A percentile compares a stretch with the other conserved stretches of the same genome.
Conservation (phyloP, 2,797 vertebrate species). For the Tapirus indicus region DNA sequence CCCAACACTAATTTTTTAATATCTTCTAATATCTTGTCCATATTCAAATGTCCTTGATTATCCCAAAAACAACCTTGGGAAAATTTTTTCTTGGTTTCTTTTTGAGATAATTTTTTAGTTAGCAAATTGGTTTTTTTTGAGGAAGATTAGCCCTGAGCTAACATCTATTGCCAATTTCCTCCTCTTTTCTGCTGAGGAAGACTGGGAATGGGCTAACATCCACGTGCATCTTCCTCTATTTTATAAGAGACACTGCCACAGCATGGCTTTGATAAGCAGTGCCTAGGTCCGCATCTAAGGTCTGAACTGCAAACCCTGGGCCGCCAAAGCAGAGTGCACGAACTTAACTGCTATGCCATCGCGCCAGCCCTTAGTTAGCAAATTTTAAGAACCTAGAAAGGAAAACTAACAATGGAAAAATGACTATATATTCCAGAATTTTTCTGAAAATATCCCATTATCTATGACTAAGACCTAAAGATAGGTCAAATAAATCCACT, state of each 20-base stretch:
- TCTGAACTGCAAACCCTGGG: no score
- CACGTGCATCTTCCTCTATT: no score
- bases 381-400: neutral
- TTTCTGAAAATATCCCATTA: slow-evolving; percentile 9
- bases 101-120: no score
- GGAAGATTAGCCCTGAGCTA: no score
- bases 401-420: neutral
- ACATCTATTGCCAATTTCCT: no score
- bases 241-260: no score
- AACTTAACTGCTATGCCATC: no score
- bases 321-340: no score
- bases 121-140: neutral
- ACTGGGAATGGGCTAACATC: no score
- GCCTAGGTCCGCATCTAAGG: no score
- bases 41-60: neutral
- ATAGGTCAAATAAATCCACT: slow-evolving; percentile 42
- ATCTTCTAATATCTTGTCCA: neutral
- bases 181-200: no score
- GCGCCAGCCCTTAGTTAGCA: neutral
- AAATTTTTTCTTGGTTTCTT: neutral
- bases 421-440: slow-evolving; percentile 2
- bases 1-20: neutral
- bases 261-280: no score
- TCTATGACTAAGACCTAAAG: slow-evolving; percentile 37
- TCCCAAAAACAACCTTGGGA: neutral